These are phyloP conservation scores for Hemaris fuciformis DNA, from an alignment of 2,888 invertebrate species.

Conservation along the genomic window DNA sequence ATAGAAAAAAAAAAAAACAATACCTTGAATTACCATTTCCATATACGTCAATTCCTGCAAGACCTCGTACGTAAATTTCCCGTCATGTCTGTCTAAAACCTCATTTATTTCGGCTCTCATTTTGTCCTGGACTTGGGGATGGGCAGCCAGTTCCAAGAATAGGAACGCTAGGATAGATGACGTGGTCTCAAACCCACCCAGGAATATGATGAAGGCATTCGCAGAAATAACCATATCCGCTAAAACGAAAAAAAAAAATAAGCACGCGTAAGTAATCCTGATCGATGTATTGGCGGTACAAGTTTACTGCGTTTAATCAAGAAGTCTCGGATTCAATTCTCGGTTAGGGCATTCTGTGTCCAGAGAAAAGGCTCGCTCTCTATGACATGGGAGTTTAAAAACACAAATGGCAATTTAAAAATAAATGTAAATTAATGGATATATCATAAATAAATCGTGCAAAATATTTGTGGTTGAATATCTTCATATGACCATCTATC, in stretches of 20 bases:
- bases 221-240: slow-evolving; percentile 81
- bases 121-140: slow-evolving; percentile 76
- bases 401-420: no score
- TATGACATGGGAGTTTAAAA: no score
- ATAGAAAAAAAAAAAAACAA: neutral
- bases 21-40: slow-evolving; percentile 81
- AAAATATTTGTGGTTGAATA: slow-evolving; percentile 10
- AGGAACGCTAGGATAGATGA: slow-evolving; percentile 80
- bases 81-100: slow-evolving; percentile 54
- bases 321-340: no score
- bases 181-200: slow-evolving; percentile 83
- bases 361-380: no score
- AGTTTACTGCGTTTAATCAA: no score
- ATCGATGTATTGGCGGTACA: no score
- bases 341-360: no score
- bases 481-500: neutral
- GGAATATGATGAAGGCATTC: slow-evolving; percentile 81
- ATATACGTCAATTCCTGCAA: slow-evolving; percentile 79
- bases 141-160: slow-evolving; percentile 77
- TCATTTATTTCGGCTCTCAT: slow-evolving; percentile 72
- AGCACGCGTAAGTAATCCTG: no score
- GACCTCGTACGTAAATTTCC: slow-evolving; percentile 72
- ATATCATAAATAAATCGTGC: no score
- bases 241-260: slow-evolving; percentile 39
- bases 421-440: no score